Base-by-base conservation (phyloP, 2,888 invertebrate genomes). In the Patella pellucida region DNA sequence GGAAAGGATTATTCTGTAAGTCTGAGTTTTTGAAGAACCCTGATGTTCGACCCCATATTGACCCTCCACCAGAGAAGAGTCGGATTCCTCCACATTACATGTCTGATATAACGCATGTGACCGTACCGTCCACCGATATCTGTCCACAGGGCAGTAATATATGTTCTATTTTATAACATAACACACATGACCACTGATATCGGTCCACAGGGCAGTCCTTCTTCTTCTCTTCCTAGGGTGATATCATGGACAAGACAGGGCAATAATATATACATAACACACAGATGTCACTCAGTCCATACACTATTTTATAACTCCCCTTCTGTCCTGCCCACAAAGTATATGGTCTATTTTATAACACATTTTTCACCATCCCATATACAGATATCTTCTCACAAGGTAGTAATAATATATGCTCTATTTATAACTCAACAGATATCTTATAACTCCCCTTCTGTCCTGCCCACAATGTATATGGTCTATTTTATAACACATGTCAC, bases 71-170 rank as follows among this genome's bases (percentile, higher is more conserved):
- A 31, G 77, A 79, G 12, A 76, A 84, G 41, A 71, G 83, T 2
- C 83, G 82, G 23, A 78, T 76, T 50, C 87, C 87, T 16, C 80
- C 80, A 56, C 84, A 85, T 75, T 82, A 85, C 51, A 76, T 86
- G 11, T 84, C 84, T 54, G 81, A 82, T 15, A 82, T 86, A 52
- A 86, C 85, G 19, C 81, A 84, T 67, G 85, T 88, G 41, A 83
- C 83, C n/a, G 81, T 85, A 72, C 86, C 87, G 19, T 81, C 84
- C 74, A 78, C 81, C 9, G 84, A 84, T n/a, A 83, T 76, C 72
- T 86, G 87, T 78, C 85, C 87, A 67, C 83, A 85, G 76, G 85
- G 85, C 41, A 86, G 86, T 77, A 85, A 82, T 81, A 81, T 87
- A 69, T 87, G 87, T 77, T 54, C 73, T 12, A 83, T 87, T 16